These are phyloP conservation scores for Micrasema longulum DNA, from an alignment of 1,140 invertebrate genomes.

Conservation along the genomic window DNA sequence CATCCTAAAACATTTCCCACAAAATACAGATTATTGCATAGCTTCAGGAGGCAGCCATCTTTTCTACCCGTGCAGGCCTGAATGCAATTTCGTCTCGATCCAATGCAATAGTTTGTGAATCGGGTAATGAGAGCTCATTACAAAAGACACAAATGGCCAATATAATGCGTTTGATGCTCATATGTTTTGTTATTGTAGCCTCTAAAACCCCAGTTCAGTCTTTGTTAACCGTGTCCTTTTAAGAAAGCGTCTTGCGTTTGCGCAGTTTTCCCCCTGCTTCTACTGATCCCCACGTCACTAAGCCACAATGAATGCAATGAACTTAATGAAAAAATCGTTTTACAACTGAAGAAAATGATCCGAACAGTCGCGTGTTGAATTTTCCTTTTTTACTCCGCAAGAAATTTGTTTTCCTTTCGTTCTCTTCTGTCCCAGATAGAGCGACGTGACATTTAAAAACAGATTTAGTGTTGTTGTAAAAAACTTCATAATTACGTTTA, in stretches of 20 bases:
- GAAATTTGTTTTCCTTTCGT: no score
- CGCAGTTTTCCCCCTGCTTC: conserved; percentile 33
- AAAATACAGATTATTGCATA: no score
- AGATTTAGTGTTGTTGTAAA: not conserved
- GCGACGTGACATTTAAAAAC: not conserved
- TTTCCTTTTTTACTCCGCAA: no score
- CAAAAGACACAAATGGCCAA: not conserved
- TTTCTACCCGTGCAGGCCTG: no score
- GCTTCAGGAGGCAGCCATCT: no score
- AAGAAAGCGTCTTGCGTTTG: conserved; percentile 21
- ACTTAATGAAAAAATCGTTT: no score
- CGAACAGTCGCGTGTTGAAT: no score
- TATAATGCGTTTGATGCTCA: conserved; percentile 14
- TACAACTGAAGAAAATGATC: no score
- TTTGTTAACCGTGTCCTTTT: conserved; percentile 47
- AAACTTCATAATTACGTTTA: not conserved
- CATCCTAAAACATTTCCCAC: no score
- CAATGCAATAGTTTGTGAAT: no score
- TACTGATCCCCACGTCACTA: not conserved
- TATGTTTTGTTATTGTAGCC: conserved; percentile 24
- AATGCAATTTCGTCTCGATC: no score
- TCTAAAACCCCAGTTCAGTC: conserved; percentile 34
- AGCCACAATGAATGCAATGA: not conserved
- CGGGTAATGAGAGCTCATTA: conserved; percentile 35
- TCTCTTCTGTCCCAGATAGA: not conserved